Base-by-base conservation (phyloP, 2,888 invertebrate genomes). In the Andrena dorsata region DNA sequence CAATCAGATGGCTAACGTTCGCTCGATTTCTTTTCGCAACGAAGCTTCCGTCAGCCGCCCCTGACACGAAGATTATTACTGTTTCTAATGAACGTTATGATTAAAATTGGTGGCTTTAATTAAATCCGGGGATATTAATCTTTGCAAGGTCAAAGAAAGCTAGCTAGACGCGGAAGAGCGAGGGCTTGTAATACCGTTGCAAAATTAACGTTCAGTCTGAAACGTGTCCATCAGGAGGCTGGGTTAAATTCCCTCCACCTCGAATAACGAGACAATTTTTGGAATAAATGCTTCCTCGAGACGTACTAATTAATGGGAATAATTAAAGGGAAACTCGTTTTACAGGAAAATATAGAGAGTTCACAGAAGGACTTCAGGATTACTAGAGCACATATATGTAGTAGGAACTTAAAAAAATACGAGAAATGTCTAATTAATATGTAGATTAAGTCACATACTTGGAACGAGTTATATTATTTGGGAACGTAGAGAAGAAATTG, bases 51-150 rank as follows among this genome's bases (percentile, higher is more conserved):
- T 69, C 83, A 64, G 58, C 56, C 65, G 68, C n/a, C 23, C 78
- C 53, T 72, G 69, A 58, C 75, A 7, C 63, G 64, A 58, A 75
- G 63, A 77, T 82, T 80, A 83, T 84, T 84, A 68, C 76, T 16
- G 76, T 60, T 72, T 80, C 81, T 83, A 83, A 84, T 74, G 83
- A 83, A 76, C 61, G 70, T 68, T 80, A 51, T 71, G 84, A 84
- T 80, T 83, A 76, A 76, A 83, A 76, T 69, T 63, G 69, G 76
- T 49, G 74, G 66, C 66, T 76, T 71, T 84, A 84, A 84, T 84
- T 84, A 84, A 79, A 83, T 76, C 70, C 74, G 8, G n/a, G 63
- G 56, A 60, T 76, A 84, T 84, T 84, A 84, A 83, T 84, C 84
- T 71, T 71, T 61, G 63, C 65, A 70, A 71, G 71, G 84, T 76